A percentile compares a stretch with the other conserved stretches of the same genome.
Conservation (phyloP, 2,888 invertebrate genomes). For the Diarsia rubi region DNA sequence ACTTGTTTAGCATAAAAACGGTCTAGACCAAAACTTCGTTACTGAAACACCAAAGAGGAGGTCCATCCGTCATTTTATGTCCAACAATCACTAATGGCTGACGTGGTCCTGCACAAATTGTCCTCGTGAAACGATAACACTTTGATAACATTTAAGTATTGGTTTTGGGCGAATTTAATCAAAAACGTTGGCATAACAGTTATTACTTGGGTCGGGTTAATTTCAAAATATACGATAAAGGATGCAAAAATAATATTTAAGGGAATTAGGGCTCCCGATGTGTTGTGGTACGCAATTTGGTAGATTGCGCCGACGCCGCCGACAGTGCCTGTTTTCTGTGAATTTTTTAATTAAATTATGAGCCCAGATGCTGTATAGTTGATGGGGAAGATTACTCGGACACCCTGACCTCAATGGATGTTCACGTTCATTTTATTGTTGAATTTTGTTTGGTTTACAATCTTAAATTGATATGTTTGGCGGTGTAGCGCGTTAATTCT, state of each 20-base stretch:
- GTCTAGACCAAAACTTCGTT: constrained; percentile 67
- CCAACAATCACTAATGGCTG: constrained; percentile 47
- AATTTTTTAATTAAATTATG: constrained; percentile 91
- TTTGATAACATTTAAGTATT: constrained; percentile 89
- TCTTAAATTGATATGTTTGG: constrained; percentile 64
- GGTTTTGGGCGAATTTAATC: constrained; percentile 89
- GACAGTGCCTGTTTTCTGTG: constrained; percentile 85
- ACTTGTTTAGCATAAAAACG: constrained; percentile 62
- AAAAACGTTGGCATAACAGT: constrained; percentile 86
- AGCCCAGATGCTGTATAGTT: constrained; percentile 84
- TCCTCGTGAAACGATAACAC: constrained; percentile 75
- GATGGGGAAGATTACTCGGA: constrained; percentile 77
- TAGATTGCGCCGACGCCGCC: constrained; percentile 83
- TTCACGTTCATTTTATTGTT: constrained; percentile 64
- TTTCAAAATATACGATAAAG: constrained; percentile 89
- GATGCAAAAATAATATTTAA: constrained; percentile 88
- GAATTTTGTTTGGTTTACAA: constrained; percentile 62
- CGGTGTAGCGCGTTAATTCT: constrained; percentile 43
- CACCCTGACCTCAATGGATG: constrained; percentile 52
- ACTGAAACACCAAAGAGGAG: constrained; percentile 67
- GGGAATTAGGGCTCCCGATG: constrained; percentile 87
- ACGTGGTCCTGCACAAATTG: constrained; percentile 73
- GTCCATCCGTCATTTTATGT: constrained; percentile 57
- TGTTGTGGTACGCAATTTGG: constrained; percentile 85
- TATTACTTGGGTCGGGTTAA: constrained; percentile 84